phyloP scores from a whole-genome alignment of 92 coral and sea anemone species.

The Bergia sp. region DNA sequence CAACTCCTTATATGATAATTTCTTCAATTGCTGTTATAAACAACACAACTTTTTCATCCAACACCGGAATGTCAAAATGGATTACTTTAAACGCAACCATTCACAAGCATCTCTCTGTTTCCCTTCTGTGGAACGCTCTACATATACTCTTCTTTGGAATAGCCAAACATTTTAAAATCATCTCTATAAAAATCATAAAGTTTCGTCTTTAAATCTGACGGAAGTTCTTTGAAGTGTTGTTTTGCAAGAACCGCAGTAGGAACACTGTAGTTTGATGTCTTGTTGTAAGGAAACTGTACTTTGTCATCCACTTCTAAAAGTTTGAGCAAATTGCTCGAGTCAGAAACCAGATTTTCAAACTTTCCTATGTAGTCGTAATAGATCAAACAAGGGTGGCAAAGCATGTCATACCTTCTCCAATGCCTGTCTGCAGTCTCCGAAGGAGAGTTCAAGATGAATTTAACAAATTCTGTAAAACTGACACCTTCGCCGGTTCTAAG shows the following conservation, averaged over 20 bases:
- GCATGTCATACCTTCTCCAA: conserved; percentile 83
- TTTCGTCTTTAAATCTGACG: conserved; percentile 55
- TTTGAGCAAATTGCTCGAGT: conserved; percentile 68
- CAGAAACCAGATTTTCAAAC: conserved; percentile 78
- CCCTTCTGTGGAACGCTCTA: neutral
- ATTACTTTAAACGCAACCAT: neutral
- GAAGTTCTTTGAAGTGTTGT: conserved; percentile 71
- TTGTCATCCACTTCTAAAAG: conserved; percentile 64
- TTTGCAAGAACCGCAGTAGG: conserved; percentile 72
- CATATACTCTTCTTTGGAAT: conserved; percentile 69
- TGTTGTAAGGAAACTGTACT: conserved; percentile 85
- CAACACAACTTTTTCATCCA: neutral
- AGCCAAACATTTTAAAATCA: conserved; percentile 96
- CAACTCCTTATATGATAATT: neutral
- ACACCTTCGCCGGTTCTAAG: conserved; percentile 87
- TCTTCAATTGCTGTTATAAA: neutral
- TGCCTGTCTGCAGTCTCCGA: conserved; percentile 88
- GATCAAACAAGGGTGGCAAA: conserved; percentile 93
- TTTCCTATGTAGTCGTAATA: conserved; percentile 91
- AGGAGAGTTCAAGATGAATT: conserved; percentile 70
- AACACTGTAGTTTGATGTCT: conserved; percentile 69
- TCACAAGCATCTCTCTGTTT: neutral
- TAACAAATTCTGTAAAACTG: conserved; percentile 85
- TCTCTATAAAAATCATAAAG: conserved; percentile 74
- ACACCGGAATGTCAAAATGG: neutral